phyloP scores from a whole-genome alignment of 1,140 invertebrate species.

The Aporrectodea caliginosa region DNA sequence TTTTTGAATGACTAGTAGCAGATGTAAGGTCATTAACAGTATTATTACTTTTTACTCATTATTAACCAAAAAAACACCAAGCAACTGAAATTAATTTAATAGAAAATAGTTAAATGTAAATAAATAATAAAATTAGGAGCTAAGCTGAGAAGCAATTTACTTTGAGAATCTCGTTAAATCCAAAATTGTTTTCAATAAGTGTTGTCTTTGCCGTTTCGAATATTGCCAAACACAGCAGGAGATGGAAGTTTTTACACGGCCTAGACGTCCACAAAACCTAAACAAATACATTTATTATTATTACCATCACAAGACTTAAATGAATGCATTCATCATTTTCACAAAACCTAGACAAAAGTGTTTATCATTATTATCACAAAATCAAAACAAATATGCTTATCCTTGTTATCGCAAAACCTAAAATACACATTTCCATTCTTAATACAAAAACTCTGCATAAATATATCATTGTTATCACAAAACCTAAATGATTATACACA shows the following conservation, averaged over 20 bases:
- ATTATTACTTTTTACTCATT: too few relatives aligned
- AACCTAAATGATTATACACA: not conserved
- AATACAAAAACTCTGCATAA: not conserved
- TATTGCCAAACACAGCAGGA: slow-evolving; percentile 84
- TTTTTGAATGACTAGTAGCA: too few relatives aligned
- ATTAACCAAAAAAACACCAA: too few relatives aligned
- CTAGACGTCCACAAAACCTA: slow-evolving; percentile 84
- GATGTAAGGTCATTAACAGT: too few relatives aligned
- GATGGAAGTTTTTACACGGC: slow-evolving; percentile 89
- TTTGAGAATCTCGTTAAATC: slow-evolving; percentile 93
- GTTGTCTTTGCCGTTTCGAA: slow-evolving; percentile 79
- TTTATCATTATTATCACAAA: too few relatives aligned
- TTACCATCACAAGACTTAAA: too few relatives aligned
- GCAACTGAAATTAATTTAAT: too few relatives aligned
- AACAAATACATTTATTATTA: slow-evolving; percentile 28
- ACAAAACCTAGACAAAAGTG: too few relatives aligned
- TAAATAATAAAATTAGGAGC: too few relatives aligned
- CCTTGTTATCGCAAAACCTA: not conserved
- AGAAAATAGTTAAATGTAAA: too few relatives aligned
- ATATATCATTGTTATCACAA: not conserved
- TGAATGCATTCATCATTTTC: too few relatives aligned
- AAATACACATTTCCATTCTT: not conserved
- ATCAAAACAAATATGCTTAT: not conserved
- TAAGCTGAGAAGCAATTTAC: too few relatives aligned
- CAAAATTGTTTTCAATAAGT: slow-evolving; percentile 84